phyloP scores from a whole-genome alignment of 2,888 invertebrate genomes.

The Lacanobia wlatinum region DNA sequence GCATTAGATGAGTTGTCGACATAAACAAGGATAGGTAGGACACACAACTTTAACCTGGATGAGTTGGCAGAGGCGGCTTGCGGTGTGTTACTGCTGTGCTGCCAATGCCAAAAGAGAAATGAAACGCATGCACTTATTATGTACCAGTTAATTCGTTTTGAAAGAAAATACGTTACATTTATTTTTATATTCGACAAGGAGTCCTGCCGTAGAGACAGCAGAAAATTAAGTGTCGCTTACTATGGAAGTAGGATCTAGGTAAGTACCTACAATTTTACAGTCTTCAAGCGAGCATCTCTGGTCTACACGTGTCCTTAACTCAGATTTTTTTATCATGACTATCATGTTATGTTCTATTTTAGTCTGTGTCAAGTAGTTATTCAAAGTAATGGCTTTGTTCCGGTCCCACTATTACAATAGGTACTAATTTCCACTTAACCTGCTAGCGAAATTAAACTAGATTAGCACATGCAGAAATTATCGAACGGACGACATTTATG shows the following conservation, averaged over 20 bases:
- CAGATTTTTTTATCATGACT: not conserved
- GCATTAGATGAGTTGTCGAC: not conserved
- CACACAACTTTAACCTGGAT: not conserved
- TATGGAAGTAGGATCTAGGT: not conserved
- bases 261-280: too few relatives aligned
- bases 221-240: not conserved
- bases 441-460: constrained; percentile 42
- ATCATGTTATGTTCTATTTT: constrained; percentile 20
- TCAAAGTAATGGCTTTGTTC: constrained; percentile 34
- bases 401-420: constrained; percentile 42
- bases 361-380: constrained; percentile 20
- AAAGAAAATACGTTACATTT: not conserved
- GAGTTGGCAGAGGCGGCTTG: not conserved
- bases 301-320: not conserved
- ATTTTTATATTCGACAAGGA: not conserved
- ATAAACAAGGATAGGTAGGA: not conserved
- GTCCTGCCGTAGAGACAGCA: not conserved
- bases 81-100: too few relatives aligned
- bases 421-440: constrained; percentile 49
- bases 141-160: not conserved
- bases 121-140: not conserved
- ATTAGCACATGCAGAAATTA: constrained; percentile 25
- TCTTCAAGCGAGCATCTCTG: too few relatives aligned
- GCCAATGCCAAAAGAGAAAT: not conserved
- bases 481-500: constrained; percentile 19